Evolutionary conservation across 1,140 invertebrate genomes (phyloP), one percentile per base, ranked within the genome.

Genomic region (Platorchestia sp.): DNA sequence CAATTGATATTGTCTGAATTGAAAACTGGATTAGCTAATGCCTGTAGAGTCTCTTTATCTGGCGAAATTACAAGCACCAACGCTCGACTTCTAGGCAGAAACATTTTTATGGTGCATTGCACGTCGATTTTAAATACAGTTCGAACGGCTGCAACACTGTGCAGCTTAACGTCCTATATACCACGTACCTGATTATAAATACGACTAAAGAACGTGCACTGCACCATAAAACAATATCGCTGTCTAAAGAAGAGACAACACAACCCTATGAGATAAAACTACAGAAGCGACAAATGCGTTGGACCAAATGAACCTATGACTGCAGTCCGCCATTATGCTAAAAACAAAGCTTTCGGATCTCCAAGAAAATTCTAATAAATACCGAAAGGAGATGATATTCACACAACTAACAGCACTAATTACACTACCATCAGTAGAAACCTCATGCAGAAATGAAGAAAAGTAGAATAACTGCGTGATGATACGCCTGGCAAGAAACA

Each of bases 1-100:
- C 91, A 93, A 93, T 93, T 93, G 91, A 93, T 93, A 93, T 93
- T 93, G 91, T 93, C 91, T 93, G 91, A 93, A 45, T 93, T 93
- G 91, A 93, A 93, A 93, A 93, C 43, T 42, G 45, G 91, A 93
- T 40, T 45, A 93, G 91, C 91, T 93, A 93, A 93, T 93, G 45
- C 45, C 91, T 45, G 27, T n/a, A 7, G 42, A 93, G 91, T 47
- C 43, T 47, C 91, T 93, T 93, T 45, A 93, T 45, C 91, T 45
- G 91, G 87, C 44, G 44, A 90, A 75, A 27, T 89, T 44, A 89
- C 43, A 89, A 89, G 87, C 87, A 42, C 87, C 22, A 14, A 10
- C 1, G 87, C 41, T 89, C 42, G n/a, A 89, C 43, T 42, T 89
- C 59, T 10, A 41, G 87, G n/a, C 87, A 89, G n/a, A 42, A 89